These are phyloP conservation scores for Aphelocoma californica DNA, from an alignment of 2,797 vertebrate species.

Conservation along the genomic window DNA sequence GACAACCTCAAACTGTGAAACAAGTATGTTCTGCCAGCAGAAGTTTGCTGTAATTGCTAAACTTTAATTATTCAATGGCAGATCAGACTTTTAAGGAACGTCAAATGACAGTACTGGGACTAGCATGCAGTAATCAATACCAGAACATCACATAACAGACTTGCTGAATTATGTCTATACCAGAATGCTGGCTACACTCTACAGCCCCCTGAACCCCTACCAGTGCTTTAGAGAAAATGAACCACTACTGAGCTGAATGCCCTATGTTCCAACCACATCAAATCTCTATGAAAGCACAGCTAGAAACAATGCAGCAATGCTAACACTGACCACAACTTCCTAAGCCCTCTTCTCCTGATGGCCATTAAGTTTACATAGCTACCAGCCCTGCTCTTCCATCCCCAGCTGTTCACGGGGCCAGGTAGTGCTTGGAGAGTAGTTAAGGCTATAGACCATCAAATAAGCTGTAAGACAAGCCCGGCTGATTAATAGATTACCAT, in stretches of 20 bases:
- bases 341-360: not conserved
- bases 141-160: not conserved
- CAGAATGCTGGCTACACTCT: not conserved
- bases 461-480: not conserved
- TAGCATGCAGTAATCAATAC: not conserved
- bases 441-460: not conserved
- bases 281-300: not conserved
- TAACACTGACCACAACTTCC: not conserved
- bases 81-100: not conserved
- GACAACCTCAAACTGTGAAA: not conserved
- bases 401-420: accelerated
- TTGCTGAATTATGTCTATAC: not conserved
- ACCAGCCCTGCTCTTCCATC: not conserved
- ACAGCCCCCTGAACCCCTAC: not conserved
- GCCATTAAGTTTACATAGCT: not conserved
- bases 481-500: not conserved
- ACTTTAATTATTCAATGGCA: not conserved
- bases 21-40: not conserved
- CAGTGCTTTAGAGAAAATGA: not conserved
- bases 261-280: not conserved
- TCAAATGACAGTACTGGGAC: not conserved
- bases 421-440: accelerated
- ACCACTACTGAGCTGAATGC: not conserved
- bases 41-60: not conserved
- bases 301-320: not conserved